Evolutionary conservation across 2,888 invertebrate species (phyloP).

Genomic region (Anticlea derivata): DNA sequence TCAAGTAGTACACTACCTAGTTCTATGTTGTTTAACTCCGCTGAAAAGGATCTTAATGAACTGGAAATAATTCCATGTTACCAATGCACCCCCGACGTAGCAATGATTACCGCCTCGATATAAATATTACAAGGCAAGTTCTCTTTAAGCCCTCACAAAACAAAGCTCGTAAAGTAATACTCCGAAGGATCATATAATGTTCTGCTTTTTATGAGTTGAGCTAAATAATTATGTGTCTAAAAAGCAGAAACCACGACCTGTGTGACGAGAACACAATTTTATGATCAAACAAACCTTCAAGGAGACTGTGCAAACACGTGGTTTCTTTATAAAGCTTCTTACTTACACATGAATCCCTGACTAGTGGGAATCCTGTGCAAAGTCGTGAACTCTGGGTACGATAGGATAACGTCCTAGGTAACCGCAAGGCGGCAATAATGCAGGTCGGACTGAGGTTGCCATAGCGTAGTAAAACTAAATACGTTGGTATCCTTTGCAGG

Average conservation of each 20-base stretch:
- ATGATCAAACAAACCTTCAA: conserved; percentile 26
- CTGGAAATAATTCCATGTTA: too few species aligned
- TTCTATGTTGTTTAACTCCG: too few species aligned
- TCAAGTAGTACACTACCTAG: too few species aligned
- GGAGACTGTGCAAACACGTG: conserved; percentile 23
- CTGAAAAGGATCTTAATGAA: too few species aligned
- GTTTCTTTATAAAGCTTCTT: conserved; percentile 30
- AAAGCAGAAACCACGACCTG: conserved; percentile 12
- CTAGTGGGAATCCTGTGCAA: conserved; percentile 30
- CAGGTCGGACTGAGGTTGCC: conserved; percentile 17
- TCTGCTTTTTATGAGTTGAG: neutral
- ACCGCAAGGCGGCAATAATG: conserved; percentile 29
- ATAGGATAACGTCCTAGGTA: conserved; percentile 19
- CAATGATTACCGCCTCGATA: too few species aligned
- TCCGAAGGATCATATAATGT: neutral
- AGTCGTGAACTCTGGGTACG: conserved; percentile 28
- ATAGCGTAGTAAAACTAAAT: conserved; percentile 15
- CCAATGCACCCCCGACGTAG: too few species aligned
- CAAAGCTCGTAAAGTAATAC: neutral
- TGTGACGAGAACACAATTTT: conserved; percentile 29
- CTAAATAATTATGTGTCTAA: neutral
- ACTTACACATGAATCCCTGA: conserved; percentile 27
- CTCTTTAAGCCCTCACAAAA: too few species aligned
- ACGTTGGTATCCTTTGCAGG: conserved; percentile 1
- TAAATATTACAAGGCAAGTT: too few species aligned